Base-by-base conservation (phyloP, 2,797 vertebrate genomes). In the Merluccius polli region DNA sequence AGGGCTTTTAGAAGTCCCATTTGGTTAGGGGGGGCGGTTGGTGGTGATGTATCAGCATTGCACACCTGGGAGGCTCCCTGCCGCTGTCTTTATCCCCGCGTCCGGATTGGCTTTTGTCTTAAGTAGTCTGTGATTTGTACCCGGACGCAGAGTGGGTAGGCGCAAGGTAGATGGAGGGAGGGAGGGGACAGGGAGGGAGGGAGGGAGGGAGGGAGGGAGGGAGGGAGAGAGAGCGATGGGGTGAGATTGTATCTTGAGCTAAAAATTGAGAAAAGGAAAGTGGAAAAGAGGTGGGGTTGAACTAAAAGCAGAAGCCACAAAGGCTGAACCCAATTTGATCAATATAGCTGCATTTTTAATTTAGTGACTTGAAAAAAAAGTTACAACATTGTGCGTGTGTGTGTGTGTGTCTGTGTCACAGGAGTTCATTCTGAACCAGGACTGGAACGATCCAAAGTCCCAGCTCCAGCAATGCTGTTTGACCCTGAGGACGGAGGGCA, bases 381-480 rank as follows among this genome's bases (percentile, higher is more conserved):
- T 16, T 41, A 41, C 13, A 12, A 41, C 38, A 41, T 77, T 86
- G 75, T 77, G 65, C 44, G 35, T 77, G 73, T 79, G 67, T 77
- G 59, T 74, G 10, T n/a, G 11, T 63, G 71, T 76, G 29, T 63
- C 21, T 71, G 31, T 86, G 75, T 87, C 91, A 8, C 88, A 99
- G 97, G 97, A 99, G 91, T 99, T 99, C 88, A 99, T 99, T 86
- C 89, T 99, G 88, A 99, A 99, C 93, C 98, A 99, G 91, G 97
- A 99, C 89, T 99, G 98, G 98, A 99, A 99, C 72, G 98, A 99
- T 91, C 98, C 98, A n/a, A 99, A 99, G 81, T 99, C 98, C 71
- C 97, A 99, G 89, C 96, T 99, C 82, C 98, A 99, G 78, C 98
- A 99, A 89, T 99, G 97, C 82, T 99, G 98, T 82, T 86, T 99